Base-by-base conservation (phyloP, 2,113 vertebrate genomes). In the Dicrurus megarhynchus region DNA sequence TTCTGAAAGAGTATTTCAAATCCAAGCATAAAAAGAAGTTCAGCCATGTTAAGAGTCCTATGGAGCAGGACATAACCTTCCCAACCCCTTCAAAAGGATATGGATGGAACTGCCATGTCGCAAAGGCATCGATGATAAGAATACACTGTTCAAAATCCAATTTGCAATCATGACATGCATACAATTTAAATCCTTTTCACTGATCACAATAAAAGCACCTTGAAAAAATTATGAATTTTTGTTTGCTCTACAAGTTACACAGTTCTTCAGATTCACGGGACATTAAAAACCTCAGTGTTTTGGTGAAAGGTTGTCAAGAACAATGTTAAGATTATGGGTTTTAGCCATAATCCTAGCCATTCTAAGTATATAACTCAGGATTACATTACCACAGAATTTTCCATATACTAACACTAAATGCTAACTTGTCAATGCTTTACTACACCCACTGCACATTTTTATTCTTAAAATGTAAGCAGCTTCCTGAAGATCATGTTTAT, bases 401-500 rank as follows among this genome's bases (percentile, higher is more conserved):
- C 47, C 16, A 30, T 10, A 67, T 5, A 41, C 11, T 64, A 65
- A 50, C 32, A 60, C 17, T 74, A 76, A 85, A 59, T 26, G 20
- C 7, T 79, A 57, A 23, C 11, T 55, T 42, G 20, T 56, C 64
- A 80, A 71, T 50, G 24, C 33, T 76, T 89, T 55, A 46, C 14
- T 56, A 64, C 3, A 76, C 19, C 13, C 59, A 46, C 16, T 35
- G 35, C 23, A 82, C 26, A 46, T 70, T 84, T 89, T 39, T 59
- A 10, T 60, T 84, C 55, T 56, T 85, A 71, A 87, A 73, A 87
- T 21, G 3, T 32, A 85, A 52, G 44, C 32, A 75, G 47, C 39
- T 94, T 94, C 59, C 76, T 83, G 33, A 86, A 91, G 26, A 42
- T 19, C 83, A 52, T 21, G 17, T 68, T 90, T 68, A 68, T n/a